Evolutionary conservation across 2,888 invertebrate genomes (phyloP).

Genomic region (Schizaphis graminum): DNA sequence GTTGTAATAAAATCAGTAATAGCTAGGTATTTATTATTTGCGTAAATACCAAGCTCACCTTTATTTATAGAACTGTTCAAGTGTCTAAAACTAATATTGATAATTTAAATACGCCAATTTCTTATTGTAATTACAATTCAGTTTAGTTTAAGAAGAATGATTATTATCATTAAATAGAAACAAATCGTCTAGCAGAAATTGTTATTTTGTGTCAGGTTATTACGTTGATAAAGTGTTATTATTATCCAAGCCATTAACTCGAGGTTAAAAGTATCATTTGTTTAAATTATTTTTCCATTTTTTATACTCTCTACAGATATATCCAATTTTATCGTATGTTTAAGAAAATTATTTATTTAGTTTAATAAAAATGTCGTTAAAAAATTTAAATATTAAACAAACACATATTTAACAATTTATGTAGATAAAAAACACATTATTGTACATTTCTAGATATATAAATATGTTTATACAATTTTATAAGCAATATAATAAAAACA

Average conservation of each 20-base stretch:
- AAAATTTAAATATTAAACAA: not conserved
- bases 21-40: not conserved
- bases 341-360: not conserved
- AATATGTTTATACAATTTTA: not conserved
- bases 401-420: not conserved
- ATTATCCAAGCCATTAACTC: conserved; percentile 9
- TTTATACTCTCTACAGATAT: not conserved
- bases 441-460: not conserved
- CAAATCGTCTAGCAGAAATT: not conserved
- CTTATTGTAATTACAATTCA: not conserved
- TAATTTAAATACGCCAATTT: not conserved
- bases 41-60: not conserved
- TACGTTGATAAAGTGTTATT: conserved; percentile 4
- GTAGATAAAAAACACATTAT: not conserved
- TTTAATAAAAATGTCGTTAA: not conserved
- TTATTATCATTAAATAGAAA: conserved; percentile 2
- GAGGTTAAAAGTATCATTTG: not conserved
- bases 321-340: not conserved
- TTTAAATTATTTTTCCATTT: conserved; percentile 27
- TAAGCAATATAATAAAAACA: not conserved
- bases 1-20: not conserved
- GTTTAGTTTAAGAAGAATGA: not conserved
- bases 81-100: not conserved
- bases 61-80: conserved; percentile 1
- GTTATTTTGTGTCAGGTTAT: not conserved